These are phyloP conservation scores for Reinhardtius hippoglossoides DNA, from an alignment of 2,113 vertebrate genomes.

Conservation along the genomic window DNA sequence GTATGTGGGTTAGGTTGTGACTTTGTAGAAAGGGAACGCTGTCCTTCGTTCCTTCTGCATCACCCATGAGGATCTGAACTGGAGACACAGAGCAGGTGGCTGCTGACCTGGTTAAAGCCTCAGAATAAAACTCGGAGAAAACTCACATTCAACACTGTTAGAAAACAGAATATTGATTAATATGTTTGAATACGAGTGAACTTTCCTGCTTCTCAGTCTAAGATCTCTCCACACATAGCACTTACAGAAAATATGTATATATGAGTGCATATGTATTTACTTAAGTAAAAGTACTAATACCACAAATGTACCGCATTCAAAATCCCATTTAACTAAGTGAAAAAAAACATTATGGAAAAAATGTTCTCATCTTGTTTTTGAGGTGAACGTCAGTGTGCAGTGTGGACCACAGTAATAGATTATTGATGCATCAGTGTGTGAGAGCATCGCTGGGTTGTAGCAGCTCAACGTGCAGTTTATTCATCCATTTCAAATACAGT, in stretches of 20 bases:
- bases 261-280: too few species aligned
- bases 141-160: neutral
- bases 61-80: constrained; percentile 7
- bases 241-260: too few species aligned
- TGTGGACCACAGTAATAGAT: too few species aligned
- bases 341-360: neutral
- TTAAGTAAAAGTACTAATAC: too few species aligned
- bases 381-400: neutral
- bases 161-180: neutral
- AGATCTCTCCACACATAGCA: neutral
- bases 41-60: constrained; percentile 13
- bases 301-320: too few species aligned
- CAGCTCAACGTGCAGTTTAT: too few species aligned
- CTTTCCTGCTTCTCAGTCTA: neutral
- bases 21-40: constrained; percentile 18
- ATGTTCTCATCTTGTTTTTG: too few species aligned
- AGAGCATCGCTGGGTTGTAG: too few species aligned
- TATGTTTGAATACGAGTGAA: neutral
- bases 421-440: too few species aligned
- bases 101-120: constrained; percentile 40
- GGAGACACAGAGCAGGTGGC: constrained; percentile 34
- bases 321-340: too few species aligned
- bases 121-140: constrained; percentile 5
- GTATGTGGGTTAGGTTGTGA: neutral
- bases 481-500: too few species aligned